Conservation (phyloP, 2,113 vertebrate species). For the Oryzias celebensis region DNA sequence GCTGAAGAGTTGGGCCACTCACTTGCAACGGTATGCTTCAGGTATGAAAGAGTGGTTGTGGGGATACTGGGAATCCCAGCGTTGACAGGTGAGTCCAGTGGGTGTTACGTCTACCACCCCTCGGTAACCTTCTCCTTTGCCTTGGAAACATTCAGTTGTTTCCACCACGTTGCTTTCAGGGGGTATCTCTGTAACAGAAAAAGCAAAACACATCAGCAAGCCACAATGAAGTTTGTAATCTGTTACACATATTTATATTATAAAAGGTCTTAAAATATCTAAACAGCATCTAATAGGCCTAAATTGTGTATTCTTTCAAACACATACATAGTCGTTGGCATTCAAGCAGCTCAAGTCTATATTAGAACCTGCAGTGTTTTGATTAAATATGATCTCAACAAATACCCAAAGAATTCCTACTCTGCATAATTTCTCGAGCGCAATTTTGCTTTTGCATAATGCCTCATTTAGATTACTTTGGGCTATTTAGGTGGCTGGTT, state of each 20-base stretch:
- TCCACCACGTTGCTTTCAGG: conserved; percentile 56
- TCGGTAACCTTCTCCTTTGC: conserved; percentile 87
- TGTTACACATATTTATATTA: too few species aligned
- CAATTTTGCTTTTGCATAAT: not conserved
- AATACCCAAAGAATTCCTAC: too few species aligned
- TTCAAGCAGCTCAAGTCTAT: too few species aligned
- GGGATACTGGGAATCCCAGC: conserved; percentile 93
- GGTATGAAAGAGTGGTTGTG: conserved; percentile 90
- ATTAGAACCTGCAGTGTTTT: too few species aligned
- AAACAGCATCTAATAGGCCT: too few species aligned
- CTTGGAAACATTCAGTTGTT: conserved; percentile 81
- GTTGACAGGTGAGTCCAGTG: conserved; percentile 87
- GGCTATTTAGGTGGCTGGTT: too few species aligned
- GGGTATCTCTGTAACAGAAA: conserved; percentile 55
- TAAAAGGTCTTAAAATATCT: too few species aligned
- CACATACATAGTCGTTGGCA: too few species aligned
- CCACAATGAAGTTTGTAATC: not conserved
- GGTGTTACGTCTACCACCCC: conserved; percentile 82
- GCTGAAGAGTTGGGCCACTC: conserved; percentile 61
- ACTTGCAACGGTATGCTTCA: conserved; percentile 96
- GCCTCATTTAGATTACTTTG: not conserved
- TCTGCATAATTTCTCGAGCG: not conserved
- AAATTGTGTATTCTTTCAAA: too few species aligned
- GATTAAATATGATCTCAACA: too few species aligned
- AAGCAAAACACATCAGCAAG: not conserved